phyloP scores from a whole-genome alignment of 2,113 vertebrate genomes.

The Arvicanthis niloticus region DNA sequence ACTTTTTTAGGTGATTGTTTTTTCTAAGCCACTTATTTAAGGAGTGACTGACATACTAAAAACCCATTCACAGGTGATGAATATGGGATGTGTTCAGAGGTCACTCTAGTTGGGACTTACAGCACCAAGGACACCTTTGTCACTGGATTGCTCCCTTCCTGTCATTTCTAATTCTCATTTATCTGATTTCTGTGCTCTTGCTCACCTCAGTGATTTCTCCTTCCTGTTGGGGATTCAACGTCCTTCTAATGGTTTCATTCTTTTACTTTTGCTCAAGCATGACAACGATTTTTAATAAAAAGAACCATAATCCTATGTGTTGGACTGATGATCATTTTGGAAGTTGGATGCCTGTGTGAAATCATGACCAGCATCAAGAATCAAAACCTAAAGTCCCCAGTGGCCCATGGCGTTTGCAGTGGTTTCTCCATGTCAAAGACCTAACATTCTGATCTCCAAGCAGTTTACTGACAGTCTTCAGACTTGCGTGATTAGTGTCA shows the following conservation, averaged over 20 bases:
- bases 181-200: neutral
- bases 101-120: neutral
- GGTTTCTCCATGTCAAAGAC: neutral
- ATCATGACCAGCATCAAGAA: neutral
- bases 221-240: neutral
- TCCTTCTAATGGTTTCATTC: neutral
- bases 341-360: neutral
- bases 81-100: neutral
- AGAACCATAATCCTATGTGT: neutral
- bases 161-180: neutral
- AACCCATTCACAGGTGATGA: neutral
- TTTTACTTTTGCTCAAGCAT: neutral
- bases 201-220: neutral
- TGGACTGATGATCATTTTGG: neutral
- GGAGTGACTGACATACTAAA: neutral
- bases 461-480: neutral
- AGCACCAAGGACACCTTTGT: accelerated
- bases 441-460: neutral
- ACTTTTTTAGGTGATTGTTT: neutral
- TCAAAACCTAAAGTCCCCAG: neutral
- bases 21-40: neutral
- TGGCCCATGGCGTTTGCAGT: neutral
- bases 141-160: neutral
- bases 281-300: neutral
- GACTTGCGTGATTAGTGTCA: neutral